Conservation (phyloP, 2,113 vertebrate species). For the Zootoca vivipara region DNA sequence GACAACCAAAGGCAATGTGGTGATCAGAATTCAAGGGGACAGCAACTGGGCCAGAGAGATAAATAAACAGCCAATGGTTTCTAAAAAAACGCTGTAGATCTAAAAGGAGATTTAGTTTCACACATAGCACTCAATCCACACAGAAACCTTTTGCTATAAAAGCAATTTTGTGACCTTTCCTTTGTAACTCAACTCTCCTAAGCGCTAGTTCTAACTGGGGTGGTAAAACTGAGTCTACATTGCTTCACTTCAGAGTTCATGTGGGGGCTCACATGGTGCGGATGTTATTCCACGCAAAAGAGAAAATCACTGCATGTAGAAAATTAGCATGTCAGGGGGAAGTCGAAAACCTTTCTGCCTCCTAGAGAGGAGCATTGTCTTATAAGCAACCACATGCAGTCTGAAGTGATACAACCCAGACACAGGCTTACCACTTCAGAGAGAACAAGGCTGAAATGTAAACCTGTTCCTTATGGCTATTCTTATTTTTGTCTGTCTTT, state of each 20-base stretch:
- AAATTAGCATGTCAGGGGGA: not conserved
- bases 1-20: not conserved
- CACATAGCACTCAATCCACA: not conserved
- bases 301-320: not conserved
- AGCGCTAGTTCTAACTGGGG: too few species aligned
- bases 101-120: not conserved
- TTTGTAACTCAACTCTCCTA: too few species aligned
- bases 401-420: not conserved
- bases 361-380: not conserved
- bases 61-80: not conserved
- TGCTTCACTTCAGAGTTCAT: too few species aligned
- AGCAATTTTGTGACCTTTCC: too few species aligned
- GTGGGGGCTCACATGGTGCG: too few species aligned
- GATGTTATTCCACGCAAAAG: not conserved
- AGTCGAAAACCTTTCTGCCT: not conserved
- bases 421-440: not conserved
- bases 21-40: not conserved
- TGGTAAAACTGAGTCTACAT: too few species aligned
- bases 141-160: too few species aligned
- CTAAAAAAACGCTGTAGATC: not conserved
- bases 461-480: not conserved
- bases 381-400: not conserved
- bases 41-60: not conserved
- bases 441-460: not conserved
- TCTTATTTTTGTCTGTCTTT: not conserved